phyloP scores from a whole-genome alignment of 2,113 vertebrate genomes.

The Myotis davidii region DNA sequence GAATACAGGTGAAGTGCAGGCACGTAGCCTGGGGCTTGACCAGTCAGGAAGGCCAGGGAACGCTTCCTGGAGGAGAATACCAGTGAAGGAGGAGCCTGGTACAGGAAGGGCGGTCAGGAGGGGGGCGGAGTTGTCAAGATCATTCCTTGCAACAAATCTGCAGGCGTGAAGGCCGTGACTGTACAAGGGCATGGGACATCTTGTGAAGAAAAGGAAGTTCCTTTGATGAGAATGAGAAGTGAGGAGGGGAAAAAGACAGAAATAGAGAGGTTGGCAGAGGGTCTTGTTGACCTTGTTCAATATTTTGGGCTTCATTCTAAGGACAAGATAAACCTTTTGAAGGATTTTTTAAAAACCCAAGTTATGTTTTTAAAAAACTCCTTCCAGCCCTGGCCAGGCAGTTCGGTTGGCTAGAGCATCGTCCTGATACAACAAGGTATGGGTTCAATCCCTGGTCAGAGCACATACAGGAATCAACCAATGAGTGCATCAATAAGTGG shows the following conservation, averaged over 20 bases:
- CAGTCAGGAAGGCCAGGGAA: not conserved
- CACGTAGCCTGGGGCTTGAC: not conserved
- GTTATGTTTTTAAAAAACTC: not conserved
- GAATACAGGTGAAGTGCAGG: not conserved
- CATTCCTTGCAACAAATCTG: not conserved
- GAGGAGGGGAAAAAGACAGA: not conserved
- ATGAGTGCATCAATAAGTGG: not conserved
- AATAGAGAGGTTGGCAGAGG: not conserved
- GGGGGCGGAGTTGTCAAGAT: not conserved
- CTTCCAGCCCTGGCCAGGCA: not conserved
- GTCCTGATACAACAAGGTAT: not conserved
- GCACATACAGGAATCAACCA: not conserved
- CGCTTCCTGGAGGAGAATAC: not conserved
- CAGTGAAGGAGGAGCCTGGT: not conserved
- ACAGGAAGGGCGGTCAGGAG: accelerated
- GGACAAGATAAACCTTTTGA: not conserved
- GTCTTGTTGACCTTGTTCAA: not conserved
- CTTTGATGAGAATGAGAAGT: not conserved
- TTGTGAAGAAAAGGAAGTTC: not conserved
- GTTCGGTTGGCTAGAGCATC: not conserved
- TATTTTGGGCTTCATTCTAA: not conserved
- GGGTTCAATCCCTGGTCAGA: not conserved
- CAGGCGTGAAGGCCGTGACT: not conserved
- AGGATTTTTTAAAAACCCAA: not conserved
- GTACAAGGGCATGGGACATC: too few relatives aligned